Evolutionary conservation across 2,797 vertebrate species (phyloP), one percentile per base, ranked within the genome.

Genomic region (Amblyraja radiata): DNA sequence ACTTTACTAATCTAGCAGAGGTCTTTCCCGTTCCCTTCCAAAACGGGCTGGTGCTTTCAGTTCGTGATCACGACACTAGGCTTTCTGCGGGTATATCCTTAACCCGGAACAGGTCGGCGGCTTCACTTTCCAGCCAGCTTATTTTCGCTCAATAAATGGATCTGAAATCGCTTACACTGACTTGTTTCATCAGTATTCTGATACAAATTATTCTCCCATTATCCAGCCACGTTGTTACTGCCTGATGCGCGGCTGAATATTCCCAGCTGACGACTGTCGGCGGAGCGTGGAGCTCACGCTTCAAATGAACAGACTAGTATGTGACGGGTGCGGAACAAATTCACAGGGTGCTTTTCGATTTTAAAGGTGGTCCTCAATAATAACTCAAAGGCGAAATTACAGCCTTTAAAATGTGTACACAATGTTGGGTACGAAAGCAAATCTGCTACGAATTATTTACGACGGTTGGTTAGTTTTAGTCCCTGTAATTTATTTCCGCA

Each of bases 201-300:
- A 5, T 86, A 65, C 65, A 54, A 86, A 32, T 25, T 16, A 81
- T 39, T 39, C 46, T 21, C 54, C 25, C 68, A 11, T 54, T 23
- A 74, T 46, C 9, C 11, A 91, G 68, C 90, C 65, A 91, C 68
- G 65, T 74, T 91, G 68, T 74, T 91, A 32, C 21, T 73, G 90
- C 90, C 13, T 36, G 90, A 74, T 74, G 90, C 25, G 90, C 28
- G 68, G 71, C 90, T 74, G 90, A 91, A 71, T 74, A 39, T 74
- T 91, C 54, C 90, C 36, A 73, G 71, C 68, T 73, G 88, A 90
- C 68, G 18, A 90, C 63, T 39, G 65, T 18, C 65, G 71, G 13
- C 39, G 5, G 90, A 74, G 90, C 25, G 6, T 39, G 13, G 25
- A 68, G 18, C 21, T 6, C 36, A 46, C 21, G 68, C 39, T 8